Base-by-base conservation (phyloP, 2,888 invertebrate species). In the Amiota minor region DNA sequence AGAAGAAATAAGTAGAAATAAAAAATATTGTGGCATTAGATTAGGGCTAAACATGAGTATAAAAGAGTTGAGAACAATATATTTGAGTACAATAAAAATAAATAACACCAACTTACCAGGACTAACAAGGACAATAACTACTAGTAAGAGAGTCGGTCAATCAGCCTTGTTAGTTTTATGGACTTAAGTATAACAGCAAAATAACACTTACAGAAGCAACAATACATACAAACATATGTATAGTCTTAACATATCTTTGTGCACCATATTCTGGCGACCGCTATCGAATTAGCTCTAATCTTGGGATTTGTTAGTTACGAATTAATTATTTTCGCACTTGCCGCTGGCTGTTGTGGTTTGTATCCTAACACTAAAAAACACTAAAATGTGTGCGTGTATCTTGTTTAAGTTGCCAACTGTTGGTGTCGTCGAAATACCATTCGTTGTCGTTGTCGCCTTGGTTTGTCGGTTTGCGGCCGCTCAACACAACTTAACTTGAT, bases 301-400 rank as follows among this genome's bases (percentile, higher is more conserved):
- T 76, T 9, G 71, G 76, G 77, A 78, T 79, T 79, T 83, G 74
- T 79, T 76, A 75, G 72, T 77, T 72, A 73, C 67, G 76, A 78
- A 79, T 80, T 84, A 82, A 84, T 83, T 81, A 81, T 81, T 83
- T 81, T 80, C 80, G 77, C 80, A 80, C 80, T 76, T 74, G 72
- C 46, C 75, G 55, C 59, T 20, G 53, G 14, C 12, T n/a, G 12
- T n/a, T 50, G 53, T n/a, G 53, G 53, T 50, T 50, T 50, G 53
- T 35, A 35, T 35, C 35, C 35, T 35, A 4, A 35, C 35, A 35
- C 35, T 23, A 23, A 23, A 23, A 23, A 23, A 23, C 23, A 23
- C 23, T 35, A 35, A 35, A 35, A 50, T 64, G 14, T 64, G 46
- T 64, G 64, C 14, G 12, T 62, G 16, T 35, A 12, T 23, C 68